Base-by-base conservation (phyloP, 2,113 vertebrate species). In the Xiphophorus maculatus region DNA sequence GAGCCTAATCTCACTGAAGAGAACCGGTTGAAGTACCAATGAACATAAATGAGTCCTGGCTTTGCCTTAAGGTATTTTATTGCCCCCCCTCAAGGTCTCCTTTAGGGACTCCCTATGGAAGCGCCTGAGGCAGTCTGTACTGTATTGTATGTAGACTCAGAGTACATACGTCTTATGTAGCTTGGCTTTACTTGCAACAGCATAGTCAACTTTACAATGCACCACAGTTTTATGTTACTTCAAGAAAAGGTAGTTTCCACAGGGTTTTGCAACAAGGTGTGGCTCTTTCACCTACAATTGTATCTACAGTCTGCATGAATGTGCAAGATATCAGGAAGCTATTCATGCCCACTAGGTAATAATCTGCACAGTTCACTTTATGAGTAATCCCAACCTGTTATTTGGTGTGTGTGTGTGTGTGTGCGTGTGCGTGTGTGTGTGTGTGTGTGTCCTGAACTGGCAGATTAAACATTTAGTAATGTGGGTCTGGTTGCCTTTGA, bases 261-360 rank as follows among this genome's bases (percentile, higher is more conserved):
- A 37, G 0, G 33, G 58, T 58, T 11, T 72, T 74, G 15, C 22
- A 71, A 1, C 22, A 69, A 84, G 85, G 82, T 83, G 84, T 80
- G 84, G 73, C 74, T 37, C 64, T 7, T 14, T 17, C 35, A 67
- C 63, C 77, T 80, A 35, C 35, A 4, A 58, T 32, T 67, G 32
- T 33, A 67, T 62, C n/a, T 69, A 4, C 48, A 33, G 32, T 58
- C 48, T 28, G 58, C 42, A 35, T 48, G 28, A 54, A 64, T 25
- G 67, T 27, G 54, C 68, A 48, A 15, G 69, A 35, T 80, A 81
- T 83, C 85, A 82, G 80, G 48, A 72, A 79, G 25, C 37, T 62
- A 58, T 83, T 79, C 84, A 85, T 81, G 1, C 88, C 87, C 80
- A 86, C 61, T 79, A 74, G 79, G 80, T 68, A 91, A 58, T 22